These are phyloP conservation scores for Drosophila eugracilis DNA, from an alignment of 1,140 invertebrate species.

Conservation along the genomic window DNA sequence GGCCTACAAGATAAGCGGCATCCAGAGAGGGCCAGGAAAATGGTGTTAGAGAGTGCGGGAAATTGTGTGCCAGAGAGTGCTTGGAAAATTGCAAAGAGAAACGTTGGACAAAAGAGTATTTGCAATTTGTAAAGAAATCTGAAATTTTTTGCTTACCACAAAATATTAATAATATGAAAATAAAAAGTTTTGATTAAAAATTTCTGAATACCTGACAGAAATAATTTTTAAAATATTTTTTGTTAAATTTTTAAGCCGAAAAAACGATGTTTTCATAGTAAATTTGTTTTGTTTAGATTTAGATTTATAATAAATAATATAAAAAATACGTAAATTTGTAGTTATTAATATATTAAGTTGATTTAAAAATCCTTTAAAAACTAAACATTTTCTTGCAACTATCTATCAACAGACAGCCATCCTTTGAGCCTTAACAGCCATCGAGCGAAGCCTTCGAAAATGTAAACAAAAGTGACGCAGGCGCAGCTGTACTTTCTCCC, in stretches of 20 bases:
- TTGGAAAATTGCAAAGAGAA: slow-evolving; percentile 36
- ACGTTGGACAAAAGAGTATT: slow-evolving; percentile 8
- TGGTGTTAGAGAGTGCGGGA: neutral
- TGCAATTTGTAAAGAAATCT: neutral
- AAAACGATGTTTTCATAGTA: no score
- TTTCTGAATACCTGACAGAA: no score
- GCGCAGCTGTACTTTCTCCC: slow-evolving; percentile 64
- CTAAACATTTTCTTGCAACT: neutral
- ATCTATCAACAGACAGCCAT: slow-evolving; percentile 42
- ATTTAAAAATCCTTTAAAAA: neutral
- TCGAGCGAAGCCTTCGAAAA: slow-evolving; percentile 60
- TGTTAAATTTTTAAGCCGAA: no score
- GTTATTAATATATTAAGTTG: no score
- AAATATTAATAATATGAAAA: neutral
- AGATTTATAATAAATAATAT: neutral
- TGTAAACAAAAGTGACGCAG: slow-evolving; percentile 79
- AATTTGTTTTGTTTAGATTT: no score
- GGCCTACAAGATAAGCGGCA: slow-evolving; percentile 66
- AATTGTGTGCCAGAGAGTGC: slow-evolving; percentile 14
- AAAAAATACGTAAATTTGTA: no score
- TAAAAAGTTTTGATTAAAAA: neutral
- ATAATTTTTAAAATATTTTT: no score
- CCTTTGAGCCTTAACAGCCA: slow-evolving; percentile 46
- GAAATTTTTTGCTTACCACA: neutral
- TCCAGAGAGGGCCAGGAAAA: slow-evolving; percentile 14